Percentiles rank a stretch among this genome's conserved stretches.
These are phyloP conservation scores for Drosophila paucipuncta DNA, from an alignment of 2,888 invertebrate species.

Conservation along the genomic window DNA sequence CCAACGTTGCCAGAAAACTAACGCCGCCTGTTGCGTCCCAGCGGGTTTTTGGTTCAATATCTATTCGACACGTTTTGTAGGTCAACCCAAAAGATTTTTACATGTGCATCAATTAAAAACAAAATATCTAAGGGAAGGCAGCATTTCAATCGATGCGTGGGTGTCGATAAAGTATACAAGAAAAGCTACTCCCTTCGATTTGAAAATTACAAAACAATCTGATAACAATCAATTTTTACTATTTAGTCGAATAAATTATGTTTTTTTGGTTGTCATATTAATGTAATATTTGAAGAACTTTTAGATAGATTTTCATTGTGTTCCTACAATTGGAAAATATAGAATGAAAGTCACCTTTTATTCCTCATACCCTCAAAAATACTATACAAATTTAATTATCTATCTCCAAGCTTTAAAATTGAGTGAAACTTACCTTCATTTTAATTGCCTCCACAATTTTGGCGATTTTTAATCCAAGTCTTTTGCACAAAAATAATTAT, in stretches of 20 bases:
- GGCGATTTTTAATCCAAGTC: conserved; percentile 82
- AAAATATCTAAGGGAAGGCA: conserved; percentile 23
- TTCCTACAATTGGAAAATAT: neutral
- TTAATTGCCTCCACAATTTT: conserved; percentile 85
- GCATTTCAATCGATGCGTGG: conserved; percentile 19
- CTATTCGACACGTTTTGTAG: conserved; percentile 61
- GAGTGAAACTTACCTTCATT: conserved; percentile 81
- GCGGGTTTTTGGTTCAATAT: conserved; percentile 63
- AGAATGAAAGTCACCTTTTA: neutral
- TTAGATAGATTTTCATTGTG: neutral
- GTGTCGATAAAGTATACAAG: conserved; percentile 7
- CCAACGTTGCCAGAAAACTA: conserved; percentile 10
- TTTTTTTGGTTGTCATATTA: neutral
- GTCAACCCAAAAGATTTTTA: conserved; percentile 55
- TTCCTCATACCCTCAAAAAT: neutral
- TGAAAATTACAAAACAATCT: conserved; percentile 3
- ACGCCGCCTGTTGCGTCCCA: conserved; percentile 72
- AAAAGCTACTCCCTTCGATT: neutral
- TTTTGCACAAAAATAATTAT: conserved; percentile 63
- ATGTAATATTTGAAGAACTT: neutral
- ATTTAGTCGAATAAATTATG: neutral
- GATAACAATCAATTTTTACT: neutral
- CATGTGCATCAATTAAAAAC: conserved; percentile 71
- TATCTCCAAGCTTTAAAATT: neutral
- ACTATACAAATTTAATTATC: neutral